phyloP scores from a whole-genome alignment of 1,140 invertebrate genomes.

The Temnothorax longispinosus region DNA sequence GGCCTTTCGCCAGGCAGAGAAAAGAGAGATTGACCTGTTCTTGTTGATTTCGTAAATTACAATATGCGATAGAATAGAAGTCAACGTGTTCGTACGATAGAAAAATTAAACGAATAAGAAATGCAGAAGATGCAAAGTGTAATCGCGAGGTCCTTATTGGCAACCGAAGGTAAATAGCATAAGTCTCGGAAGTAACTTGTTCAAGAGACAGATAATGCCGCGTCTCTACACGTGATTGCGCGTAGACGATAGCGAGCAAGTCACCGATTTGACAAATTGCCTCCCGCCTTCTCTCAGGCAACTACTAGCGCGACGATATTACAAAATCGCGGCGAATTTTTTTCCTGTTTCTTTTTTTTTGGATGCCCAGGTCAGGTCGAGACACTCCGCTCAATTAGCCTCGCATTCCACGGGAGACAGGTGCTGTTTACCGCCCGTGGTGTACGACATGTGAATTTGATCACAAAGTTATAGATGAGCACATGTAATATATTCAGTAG shows the following conservation, averaged over 20 bases:
- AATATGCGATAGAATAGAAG: neutral
- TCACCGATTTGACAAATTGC: conserved; percentile 58
- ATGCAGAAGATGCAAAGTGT: neutral
- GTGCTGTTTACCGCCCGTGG: conserved; percentile 75
- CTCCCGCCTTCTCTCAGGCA: conserved; percentile 24
- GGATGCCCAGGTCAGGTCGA: conserved; percentile 34
- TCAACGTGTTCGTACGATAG: neutral
- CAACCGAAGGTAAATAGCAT: conserved; percentile 44
- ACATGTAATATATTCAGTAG: conserved; percentile 11
- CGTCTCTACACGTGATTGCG: conserved; percentile 29
- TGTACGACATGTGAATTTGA: conserved; percentile 78
- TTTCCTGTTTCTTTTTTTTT: neutral
- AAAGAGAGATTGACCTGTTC: neutral
- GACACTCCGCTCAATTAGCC: conserved; percentile 78
- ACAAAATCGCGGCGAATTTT: conserved; percentile 35
- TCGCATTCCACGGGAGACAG: conserved; percentile 76
- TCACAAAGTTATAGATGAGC: conserved; percentile 69
- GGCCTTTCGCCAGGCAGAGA: neutral
- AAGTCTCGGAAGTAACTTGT: conserved; percentile 48
- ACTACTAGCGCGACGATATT: conserved; percentile 46
- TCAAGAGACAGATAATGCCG: conserved; percentile 8
- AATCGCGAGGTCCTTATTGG: conserved; percentile 8
- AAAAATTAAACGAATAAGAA: conserved; percentile 1
- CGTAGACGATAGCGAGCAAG: conserved; percentile 16
- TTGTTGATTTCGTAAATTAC: conserved; percentile 18